Conservation (phyloP, 2,113 vertebrate genomes). For the Planiliza haematocheilus region DNA sequence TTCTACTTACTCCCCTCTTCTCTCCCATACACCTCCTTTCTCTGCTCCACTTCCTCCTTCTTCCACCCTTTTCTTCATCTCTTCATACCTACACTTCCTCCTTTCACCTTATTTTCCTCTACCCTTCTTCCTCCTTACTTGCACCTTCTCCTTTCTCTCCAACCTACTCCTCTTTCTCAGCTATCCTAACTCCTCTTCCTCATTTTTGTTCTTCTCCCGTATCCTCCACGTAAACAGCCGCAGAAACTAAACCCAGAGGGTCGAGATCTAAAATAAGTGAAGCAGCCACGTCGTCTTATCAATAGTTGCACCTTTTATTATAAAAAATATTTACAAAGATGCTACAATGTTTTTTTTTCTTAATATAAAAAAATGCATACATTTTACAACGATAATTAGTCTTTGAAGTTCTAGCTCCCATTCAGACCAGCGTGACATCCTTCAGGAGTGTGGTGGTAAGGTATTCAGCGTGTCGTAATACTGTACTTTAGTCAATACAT, state of each 20-base stretch:
- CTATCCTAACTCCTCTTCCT: too few species aligned
- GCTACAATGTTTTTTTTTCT: conserved; percentile 83
- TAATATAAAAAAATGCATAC: conserved; percentile 86
- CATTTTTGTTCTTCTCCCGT: too few species aligned
- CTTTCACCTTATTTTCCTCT: too few species aligned
- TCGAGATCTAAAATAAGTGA: conserved; percentile 1
- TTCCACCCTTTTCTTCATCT: too few species aligned
- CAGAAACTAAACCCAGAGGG: not conserved
- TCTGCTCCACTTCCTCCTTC: too few species aligned
- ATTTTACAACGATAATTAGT: conserved; percentile 84
- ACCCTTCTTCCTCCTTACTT: too few species aligned
- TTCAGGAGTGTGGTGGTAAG: conserved; percentile 80
- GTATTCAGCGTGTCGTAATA: conserved; percentile 80
- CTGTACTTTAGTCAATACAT: conserved; percentile 79
- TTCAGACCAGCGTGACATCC: conserved; percentile 82
- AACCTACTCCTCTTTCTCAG: too few species aligned
- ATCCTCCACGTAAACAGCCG: not conserved
- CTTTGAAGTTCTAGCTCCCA: conserved; percentile 84
- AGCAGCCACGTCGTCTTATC: conserved; percentile 19
- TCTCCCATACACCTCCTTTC: too few species aligned
- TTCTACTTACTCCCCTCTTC: too few species aligned
- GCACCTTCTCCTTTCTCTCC: too few species aligned
- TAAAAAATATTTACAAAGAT: conserved; percentile 88
- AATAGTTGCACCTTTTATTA: conserved; percentile 85
- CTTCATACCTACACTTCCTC: too few species aligned